A percentile compares a stretch with the other conserved stretches of the same genome.
phyloP scores from a whole-genome alignment of 2,113 vertebrate genomes.

The Mus musculus region GRCm39 chr2:173538001-173538500 shows the following conservation, averaged over 20 bases:
- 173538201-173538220: not conserved
- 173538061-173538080: not conserved
- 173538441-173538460: not conserved
- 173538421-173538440: not conserved
- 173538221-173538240: not conserved
- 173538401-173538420: not conserved
- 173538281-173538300: not conserved
- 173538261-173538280: not conserved
- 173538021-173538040: slow-evolving; percentile 52
- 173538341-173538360: not conserved
- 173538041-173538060: slow-evolving; percentile 66
- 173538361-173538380: not conserved
- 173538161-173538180: not conserved
- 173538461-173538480: slow-evolving; percentile 12
- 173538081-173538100: not conserved
- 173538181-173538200: not conserved
- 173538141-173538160: not conserved
- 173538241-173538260: not conserved
- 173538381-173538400: not conserved
- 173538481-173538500: slow-evolving; percentile 60
- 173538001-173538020: not conserved
- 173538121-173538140: not conserved
- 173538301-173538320: slow-evolving; percentile 26
- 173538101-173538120: not conserved
- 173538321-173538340: not conserved